Base-by-base conservation (phyloP, 2,797 vertebrate species). In the Sebastes flavidus region DNA sequence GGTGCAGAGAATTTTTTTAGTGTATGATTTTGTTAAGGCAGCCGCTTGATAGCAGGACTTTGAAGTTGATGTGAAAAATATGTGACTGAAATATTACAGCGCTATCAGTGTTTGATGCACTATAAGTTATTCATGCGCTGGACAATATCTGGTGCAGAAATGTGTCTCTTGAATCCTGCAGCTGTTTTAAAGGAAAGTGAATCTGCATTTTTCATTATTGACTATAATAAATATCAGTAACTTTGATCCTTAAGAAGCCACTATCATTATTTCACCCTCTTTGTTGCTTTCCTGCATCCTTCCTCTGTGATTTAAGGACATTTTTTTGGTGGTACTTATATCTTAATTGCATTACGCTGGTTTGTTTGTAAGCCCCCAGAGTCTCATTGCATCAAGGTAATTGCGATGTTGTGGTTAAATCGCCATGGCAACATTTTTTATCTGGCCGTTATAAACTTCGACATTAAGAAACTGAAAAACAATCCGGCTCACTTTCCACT, bases 361-460 rank as follows among this genome's bases (percentile, higher is more conserved):
- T 88, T 90, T 94, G 87, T 90, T 92, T 94, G 92, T 85, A 82
- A 93, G 90, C 86, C 92, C 70, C 70, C 38, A 87, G 84, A 92
- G 90, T 88, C 91, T 88, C 84, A 49, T 83, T 90, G 89, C 87
- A 89, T 92, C 86, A 91, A 93, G 90, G 88, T 94, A 95, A 93
- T 94, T 95, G 89, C 87, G 61, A 88, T 92, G 93, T 93, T 94
- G 92, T 94, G 92, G 94, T 93, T 93, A 90, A 88, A 90, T 95
- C 88, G 63, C 93, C 92, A 92, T 92, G 83, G 94, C 72, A 94
- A 93, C 91, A 75, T 82, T 88, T 93, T 90, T 92, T 90, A 92
- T 92, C 91, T 88, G 84, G 87, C 87, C 61, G 80, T 95, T 93
- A 92, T 93, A 94, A 94, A 92, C 83, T 88, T 88, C 83, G 61